Percentiles rank a stretch among this genome's conserved stretches.
Evolutionary conservation across 2,888 invertebrate species (phyloP).

Genomic region (Napeogenes inachia): DNA sequence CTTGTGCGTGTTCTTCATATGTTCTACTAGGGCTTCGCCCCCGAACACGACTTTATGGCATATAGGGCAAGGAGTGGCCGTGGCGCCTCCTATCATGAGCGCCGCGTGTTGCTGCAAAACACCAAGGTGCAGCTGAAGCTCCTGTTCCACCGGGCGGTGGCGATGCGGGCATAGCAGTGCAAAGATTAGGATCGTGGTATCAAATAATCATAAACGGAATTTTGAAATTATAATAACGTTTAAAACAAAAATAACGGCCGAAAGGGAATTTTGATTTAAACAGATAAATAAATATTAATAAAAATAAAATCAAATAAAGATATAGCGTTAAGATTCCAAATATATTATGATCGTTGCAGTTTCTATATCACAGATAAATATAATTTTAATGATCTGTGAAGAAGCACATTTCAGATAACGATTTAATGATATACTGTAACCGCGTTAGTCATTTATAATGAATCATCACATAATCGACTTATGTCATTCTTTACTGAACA

Average conservation of each 20-base stretch:
- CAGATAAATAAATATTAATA: conserved; percentile 13
- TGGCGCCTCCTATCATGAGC: conserved; percentile 92
- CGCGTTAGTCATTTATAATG: conserved; percentile 1
- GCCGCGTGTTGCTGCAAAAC: conserved; percentile 97
- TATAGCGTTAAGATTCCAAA: conserved; percentile 1
- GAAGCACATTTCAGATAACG: conserved; percentile 4
- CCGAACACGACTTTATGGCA: conserved; percentile 97
- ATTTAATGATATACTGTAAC: conserved; percentile 5
- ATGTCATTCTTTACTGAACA: neutral
- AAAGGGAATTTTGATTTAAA: conserved; percentile 40
- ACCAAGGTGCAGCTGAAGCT: conserved; percentile 95
- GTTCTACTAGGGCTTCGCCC: conserved; percentile 95
- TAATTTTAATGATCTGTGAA: conserved; percentile 4
- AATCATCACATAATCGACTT: neutral
- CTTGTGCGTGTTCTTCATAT: conserved; percentile 97
- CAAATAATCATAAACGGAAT: conserved; percentile 52
- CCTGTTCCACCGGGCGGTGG: conserved; percentile 77
- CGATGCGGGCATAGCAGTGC: conserved; percentile 62
- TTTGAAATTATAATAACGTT: conserved; percentile 41
- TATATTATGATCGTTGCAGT: neutral
- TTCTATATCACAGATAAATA: neutral
- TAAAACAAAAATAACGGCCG: conserved; percentile 36
- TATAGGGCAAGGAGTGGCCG: conserved; percentile 93
- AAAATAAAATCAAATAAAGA: conserved; percentile 14
- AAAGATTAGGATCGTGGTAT: conserved; percentile 63